Evolutionary conservation across 2,888 invertebrate genomes (phyloP).

Genomic region (Morpho deidamia): DNA sequence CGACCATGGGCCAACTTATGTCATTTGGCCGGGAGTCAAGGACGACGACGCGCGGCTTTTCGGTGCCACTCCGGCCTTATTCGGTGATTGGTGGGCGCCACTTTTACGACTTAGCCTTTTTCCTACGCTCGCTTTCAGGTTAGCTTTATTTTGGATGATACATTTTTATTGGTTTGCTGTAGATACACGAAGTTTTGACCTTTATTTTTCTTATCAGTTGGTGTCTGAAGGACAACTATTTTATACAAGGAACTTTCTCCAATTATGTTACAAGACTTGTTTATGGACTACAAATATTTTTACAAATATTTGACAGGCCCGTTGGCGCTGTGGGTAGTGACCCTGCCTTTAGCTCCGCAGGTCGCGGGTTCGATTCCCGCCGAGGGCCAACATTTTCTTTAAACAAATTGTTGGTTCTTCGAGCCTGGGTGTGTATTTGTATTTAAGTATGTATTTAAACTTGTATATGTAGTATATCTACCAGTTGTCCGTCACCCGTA

Average conservation of each 20-base stretch:
- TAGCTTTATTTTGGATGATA: constrained; percentile 58
- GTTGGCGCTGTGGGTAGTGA: too few species aligned
- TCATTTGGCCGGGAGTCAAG: constrained; percentile 77
- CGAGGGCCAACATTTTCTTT: too few species aligned
- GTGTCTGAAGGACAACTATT: constrained; percentile 39
- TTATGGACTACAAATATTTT: not conserved
- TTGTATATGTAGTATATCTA: too few species aligned
- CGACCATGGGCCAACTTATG: constrained; percentile 76
- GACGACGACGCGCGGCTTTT: constrained; percentile 62
- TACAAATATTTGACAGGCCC: too few species aligned
- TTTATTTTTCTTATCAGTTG: constrained; percentile 34
- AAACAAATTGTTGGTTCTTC: too few species aligned
- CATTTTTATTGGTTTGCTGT: constrained; percentile 39
- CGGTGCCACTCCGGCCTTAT: constrained; percentile 68
- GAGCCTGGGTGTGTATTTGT: too few species aligned
- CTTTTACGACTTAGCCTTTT: constrained; percentile 75
- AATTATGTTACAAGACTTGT: not conserved
- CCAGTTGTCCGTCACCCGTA: too few species aligned
- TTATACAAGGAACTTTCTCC: too few species aligned
- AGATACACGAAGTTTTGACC: constrained; percentile 52
- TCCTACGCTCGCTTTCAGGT: constrained; percentile 67
- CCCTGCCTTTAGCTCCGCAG: too few species aligned
- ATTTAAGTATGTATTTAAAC: too few species aligned
- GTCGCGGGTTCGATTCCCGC: too few species aligned
- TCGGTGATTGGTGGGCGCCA: constrained; percentile 77